Evolutionary conservation across 2,888 invertebrate genomes (phyloP).

Genomic region (Cosmorhoe ocellata): DNA sequence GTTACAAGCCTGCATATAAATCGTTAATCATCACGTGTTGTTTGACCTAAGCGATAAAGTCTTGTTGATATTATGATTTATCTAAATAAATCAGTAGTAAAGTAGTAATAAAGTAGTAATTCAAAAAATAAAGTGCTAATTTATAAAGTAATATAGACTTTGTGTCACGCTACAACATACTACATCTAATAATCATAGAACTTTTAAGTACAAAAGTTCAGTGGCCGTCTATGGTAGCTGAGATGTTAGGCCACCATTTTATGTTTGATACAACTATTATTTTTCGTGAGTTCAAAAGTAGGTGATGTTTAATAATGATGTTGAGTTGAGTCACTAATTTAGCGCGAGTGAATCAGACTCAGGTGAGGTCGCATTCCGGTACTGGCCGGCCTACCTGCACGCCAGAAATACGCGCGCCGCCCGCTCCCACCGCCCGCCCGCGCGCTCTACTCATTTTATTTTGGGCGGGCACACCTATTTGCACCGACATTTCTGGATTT

Average conservation of each 20-base stretch:
- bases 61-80: conserved; percentile 40
- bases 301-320: conserved; percentile 63
- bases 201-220: background rate
- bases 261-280: conserved; percentile 1
- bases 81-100: conserved; percentile 14
- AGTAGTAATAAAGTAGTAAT: background rate
- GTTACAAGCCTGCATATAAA: conserved; percentile 69
- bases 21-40: conserved; percentile 62
- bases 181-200: too few species aligned
- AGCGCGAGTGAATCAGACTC: conserved; percentile 76
- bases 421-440: conserved; percentile 42
- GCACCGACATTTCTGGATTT: conserved; percentile 44
- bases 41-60: conserved; percentile 47
- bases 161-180: conserved; percentile 3
- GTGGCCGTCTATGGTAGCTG: too few species aligned
- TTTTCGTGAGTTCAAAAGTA: conserved; percentile 48
- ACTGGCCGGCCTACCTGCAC: conserved; percentile 72
- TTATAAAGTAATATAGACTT: background rate
- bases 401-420: conserved; percentile 74
- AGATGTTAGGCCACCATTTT: too few species aligned
- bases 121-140: conserved; percentile 6
- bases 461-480: conserved; percentile 37
- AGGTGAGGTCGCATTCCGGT: conserved; percentile 81
- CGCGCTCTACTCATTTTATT: conserved; percentile 42
- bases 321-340: conserved; percentile 68